These are phyloP conservation scores for Siphamia tubifer DNA, from an alignment of 2,113 vertebrate species.

Conservation along the genomic window DNA sequence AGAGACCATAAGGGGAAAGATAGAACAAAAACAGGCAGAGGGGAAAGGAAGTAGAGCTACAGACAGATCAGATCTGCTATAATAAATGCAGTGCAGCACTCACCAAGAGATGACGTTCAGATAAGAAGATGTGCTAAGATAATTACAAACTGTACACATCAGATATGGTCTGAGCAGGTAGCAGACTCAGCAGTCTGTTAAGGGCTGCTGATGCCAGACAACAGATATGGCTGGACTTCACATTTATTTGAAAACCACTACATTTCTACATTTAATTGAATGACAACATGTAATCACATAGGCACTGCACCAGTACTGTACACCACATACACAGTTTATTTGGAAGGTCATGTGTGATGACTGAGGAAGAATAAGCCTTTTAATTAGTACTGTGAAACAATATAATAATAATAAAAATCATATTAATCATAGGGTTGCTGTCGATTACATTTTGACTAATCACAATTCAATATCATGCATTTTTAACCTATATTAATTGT, in stretches of 20 bases:
- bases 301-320: not conserved
- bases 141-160: slow-evolving; percentile 45
- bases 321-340: too few relatives aligned
- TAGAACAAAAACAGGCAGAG: not conserved
- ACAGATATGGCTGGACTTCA: slow-evolving; percentile 1
- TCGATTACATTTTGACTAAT: too few relatives aligned
- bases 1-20: not conserved
- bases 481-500: too few relatives aligned
- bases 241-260: not conserved
- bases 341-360: not conserved
- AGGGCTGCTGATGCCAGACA: slow-evolving; percentile 3
- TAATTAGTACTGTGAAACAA: too few relatives aligned
- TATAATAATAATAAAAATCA: too few relatives aligned
- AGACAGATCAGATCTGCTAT: slow-evolving; percentile 27
- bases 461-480: too few relatives aligned
- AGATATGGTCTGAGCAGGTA: slow-evolving; percentile 19
- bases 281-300: not conserved
- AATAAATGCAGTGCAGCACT: slow-evolving; percentile 39
- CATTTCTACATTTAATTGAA: not conserved
- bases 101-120: slow-evolving; percentile 1
- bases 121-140: slow-evolving; percentile 41
- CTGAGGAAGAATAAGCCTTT: not conserved
- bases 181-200: slow-evolving; percentile 27
- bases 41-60: slow-evolving; percentile 3
- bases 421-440: too few relatives aligned